phyloP scores from a whole-genome alignment of 2,113 vertebrate genomes.

The Pontoporia blainvillei region DNA sequence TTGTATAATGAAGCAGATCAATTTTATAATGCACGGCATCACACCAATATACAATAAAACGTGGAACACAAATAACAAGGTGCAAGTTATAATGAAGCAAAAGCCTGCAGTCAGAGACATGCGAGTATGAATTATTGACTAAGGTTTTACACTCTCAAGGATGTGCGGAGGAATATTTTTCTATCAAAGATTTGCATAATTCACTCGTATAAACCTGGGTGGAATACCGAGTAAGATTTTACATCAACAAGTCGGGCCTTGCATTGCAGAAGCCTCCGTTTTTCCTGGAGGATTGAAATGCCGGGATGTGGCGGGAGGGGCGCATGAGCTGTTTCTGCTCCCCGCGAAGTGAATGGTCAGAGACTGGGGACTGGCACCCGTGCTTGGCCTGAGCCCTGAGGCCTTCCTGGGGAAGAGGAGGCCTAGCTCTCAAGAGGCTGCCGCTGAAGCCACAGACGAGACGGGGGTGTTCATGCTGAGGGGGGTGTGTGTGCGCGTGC shows the following conservation, averaged over 20 bases:
- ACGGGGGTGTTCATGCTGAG: neutral
- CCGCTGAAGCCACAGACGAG: neutral
- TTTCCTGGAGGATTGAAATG: neutral
- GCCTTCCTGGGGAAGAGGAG: neutral
- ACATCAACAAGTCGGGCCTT: slow-evolving; percentile 65
- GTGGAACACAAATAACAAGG: slow-evolving; percentile 84
- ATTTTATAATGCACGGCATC: slow-evolving; percentile 84
- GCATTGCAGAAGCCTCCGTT: slow-evolving; percentile 68
- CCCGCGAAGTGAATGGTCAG: neutral
- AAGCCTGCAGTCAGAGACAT: slow-evolving; percentile 83
- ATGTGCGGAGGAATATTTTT: slow-evolving; percentile 85
- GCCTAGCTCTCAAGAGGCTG: neutral
- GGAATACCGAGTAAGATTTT: slow-evolving; percentile 79
- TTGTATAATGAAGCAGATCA: slow-evolving; percentile 84
- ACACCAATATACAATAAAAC: slow-evolving; percentile 83
- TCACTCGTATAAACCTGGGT: slow-evolving; percentile 84
- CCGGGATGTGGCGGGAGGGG: neutral
- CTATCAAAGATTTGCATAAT: slow-evolving; percentile 87
- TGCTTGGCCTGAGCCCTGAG: neutral
- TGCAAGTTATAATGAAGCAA: slow-evolving; percentile 83
- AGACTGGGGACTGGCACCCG: neutral
- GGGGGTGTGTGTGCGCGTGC: neutral
- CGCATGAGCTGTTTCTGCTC: neutral
- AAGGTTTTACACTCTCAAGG: slow-evolving; percentile 86
- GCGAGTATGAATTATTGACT: slow-evolving; percentile 87